Conservation (phyloP, 2,888 invertebrate species). For the Metalampra italica region DNA sequence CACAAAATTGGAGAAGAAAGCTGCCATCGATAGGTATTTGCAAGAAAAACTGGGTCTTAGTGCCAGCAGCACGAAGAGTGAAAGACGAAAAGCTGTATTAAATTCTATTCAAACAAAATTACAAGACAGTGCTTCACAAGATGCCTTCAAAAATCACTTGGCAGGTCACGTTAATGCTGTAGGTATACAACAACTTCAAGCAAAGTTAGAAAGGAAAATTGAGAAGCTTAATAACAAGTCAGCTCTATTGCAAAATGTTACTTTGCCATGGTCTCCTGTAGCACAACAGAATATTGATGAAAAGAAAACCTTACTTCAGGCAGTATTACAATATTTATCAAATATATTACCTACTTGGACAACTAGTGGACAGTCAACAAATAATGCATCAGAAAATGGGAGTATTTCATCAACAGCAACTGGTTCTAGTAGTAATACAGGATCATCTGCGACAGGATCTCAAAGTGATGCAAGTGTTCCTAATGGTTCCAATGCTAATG, state of each 20-base stretch:
- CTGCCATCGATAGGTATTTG: constrained; percentile 47
- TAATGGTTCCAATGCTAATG: neutral
- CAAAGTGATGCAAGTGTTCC: neutral
- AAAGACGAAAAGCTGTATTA: constrained; percentile 58
- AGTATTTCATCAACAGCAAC: constrained; percentile 1
- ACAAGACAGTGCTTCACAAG: constrained; percentile 31
- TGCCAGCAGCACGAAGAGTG: constrained; percentile 52
- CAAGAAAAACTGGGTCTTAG: constrained; percentile 53
- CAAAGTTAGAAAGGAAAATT: constrained; percentile 49
- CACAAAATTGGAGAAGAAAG: constrained; percentile 46
- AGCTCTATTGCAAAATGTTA: constrained; percentile 42
- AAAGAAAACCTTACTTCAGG: constrained; percentile 49
- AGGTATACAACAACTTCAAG: constrained; percentile 45
- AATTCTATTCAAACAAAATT: constrained; percentile 47
- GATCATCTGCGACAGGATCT: neutral
- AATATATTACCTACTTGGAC: constrained; percentile 55
- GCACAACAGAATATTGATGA: constrained; percentile 47
- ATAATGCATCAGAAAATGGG: constrained; percentile 3
- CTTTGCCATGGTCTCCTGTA: constrained; percentile 42
- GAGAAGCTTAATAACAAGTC: constrained; percentile 58
- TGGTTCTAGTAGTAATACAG: neutral
- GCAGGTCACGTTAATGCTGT: constrained; percentile 47
- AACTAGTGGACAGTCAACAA: constrained; percentile 22
- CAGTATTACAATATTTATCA: constrained; percentile 46
- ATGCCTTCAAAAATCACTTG: constrained; percentile 46